These are phyloP conservation scores for Tetragnatha versicolor DNA, from an alignment of 1,140 invertebrate species.

Conservation along the genomic window DNA sequence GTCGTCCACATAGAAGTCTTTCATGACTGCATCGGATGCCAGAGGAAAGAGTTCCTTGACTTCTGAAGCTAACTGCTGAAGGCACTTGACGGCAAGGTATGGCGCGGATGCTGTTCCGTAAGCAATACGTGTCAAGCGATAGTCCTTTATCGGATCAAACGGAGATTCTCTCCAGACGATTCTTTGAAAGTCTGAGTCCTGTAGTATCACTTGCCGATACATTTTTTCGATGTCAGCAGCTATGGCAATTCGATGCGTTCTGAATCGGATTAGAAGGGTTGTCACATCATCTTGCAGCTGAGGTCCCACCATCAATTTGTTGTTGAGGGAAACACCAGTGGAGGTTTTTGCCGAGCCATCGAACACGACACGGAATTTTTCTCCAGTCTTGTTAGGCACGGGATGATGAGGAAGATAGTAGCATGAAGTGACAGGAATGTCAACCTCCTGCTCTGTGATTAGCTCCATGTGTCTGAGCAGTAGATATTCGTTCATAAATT, in stretches of 20 bases:
- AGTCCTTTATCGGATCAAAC: slow-evolving; percentile 59
- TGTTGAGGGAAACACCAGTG: slow-evolving; percentile 60
- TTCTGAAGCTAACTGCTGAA: slow-evolving; percentile 60
- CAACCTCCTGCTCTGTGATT: background rate
- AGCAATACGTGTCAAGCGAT: slow-evolving; percentile 60
- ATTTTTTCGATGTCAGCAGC: slow-evolving; percentile 63
- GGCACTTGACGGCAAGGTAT: slow-evolving; percentile 59
- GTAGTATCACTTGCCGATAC: slow-evolving; percentile 15
- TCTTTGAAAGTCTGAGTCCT: slow-evolving; percentile 60
- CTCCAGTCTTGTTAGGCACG: slow-evolving; percentile 59
- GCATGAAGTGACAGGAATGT: slow-evolving; percentile 55
- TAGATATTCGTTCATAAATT: slow-evolving; percentile 25
- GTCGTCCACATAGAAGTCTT: slow-evolving; percentile 61
- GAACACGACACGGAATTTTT: slow-evolving; percentile 63
- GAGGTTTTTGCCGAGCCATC: slow-evolving; percentile 60
- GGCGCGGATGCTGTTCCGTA: slow-evolving; percentile 61
- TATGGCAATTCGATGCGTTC: slow-evolving; percentile 58
- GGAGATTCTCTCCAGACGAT: slow-evolving; percentile 63
- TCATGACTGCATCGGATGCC: slow-evolving; percentile 38
- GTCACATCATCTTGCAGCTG: slow-evolving; percentile 56
- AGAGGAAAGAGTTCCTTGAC: slow-evolving; percentile 56
- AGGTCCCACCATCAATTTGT: slow-evolving; percentile 59
- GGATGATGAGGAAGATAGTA: slow-evolving; percentile 66
- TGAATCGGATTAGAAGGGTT: slow-evolving; percentile 58
- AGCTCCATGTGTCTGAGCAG: background rate